Conservation (phyloP, 2,797 vertebrate genomes). For the Hippopotamyrus pictus region DNA sequence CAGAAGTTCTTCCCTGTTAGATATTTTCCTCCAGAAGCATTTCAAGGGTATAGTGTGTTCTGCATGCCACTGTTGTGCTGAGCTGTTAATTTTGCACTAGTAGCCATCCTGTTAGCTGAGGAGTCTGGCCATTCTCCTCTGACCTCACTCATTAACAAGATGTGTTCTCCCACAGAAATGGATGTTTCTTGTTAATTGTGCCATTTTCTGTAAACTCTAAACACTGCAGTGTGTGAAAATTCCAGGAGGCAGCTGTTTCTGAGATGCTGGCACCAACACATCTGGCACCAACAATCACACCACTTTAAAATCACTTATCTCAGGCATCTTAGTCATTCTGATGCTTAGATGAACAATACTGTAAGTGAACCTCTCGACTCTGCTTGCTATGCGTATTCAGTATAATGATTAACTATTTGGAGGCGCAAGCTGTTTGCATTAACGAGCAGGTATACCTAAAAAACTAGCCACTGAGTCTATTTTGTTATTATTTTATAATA, state of each 20-base stretch:
- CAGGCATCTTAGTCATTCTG: not conserved
- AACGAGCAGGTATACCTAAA: not conserved
- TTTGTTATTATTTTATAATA: not conserved
- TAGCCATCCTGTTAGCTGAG: not conserved
- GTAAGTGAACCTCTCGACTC: not conserved
- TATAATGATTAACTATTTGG: not conserved
- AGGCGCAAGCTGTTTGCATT: not conserved
- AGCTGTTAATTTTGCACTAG: not conserved
- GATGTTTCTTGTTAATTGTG: not conserved
- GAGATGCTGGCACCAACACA: not conserved
- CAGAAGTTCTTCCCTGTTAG: not conserved
- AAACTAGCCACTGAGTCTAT: not conserved
- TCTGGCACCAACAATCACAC: not conserved
- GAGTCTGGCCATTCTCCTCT: not conserved
- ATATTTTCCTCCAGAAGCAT: not conserved
- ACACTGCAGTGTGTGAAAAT: not conserved
- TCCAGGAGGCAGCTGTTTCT: not conserved
- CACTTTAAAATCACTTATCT: not conserved
- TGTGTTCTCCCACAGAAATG: not conserved
- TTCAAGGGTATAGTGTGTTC: not conserved
- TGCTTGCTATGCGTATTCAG: not conserved
- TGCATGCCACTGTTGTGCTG: not conserved
- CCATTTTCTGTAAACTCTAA: not conserved
- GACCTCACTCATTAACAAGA: not conserved
- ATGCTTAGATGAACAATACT: not conserved